Base-by-base conservation (phyloP, 2,888 invertebrate genomes). In the Ennomos fuscantarius region DNA sequence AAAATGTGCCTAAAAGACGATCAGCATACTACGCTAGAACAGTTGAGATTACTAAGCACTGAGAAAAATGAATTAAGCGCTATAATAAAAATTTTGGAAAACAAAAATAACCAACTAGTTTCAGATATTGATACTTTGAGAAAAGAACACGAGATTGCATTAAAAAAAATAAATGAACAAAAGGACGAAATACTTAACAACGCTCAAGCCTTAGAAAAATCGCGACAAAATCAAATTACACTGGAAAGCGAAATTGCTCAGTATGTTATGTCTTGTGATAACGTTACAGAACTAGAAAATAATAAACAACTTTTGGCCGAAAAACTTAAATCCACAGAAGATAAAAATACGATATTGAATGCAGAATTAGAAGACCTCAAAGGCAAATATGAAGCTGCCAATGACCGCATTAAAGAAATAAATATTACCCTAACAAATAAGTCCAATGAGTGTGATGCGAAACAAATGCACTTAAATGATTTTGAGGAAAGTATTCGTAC, bases 401-500 rank as follows among this genome's bases (percentile, higher is more conserved):
- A 65, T 59, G 51, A 60, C 32, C 66, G 69, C 33, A 54, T 66
- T 12, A 48, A 65, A 55, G 66, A 62, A 45, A 12, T 77, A 65
- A 73, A 68, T 39, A 52, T 62, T 41, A 59, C 62, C 35, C n/a
- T 68, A 8, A 45, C 50, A 32, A 62, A 55, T 15, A 62, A 60
- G 62, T 64, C 65, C 35, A 49, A 45, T n/a, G 62, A 71, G 56
- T 64, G 73, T 35, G 63, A 68, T n/a, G 42, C 45, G 39, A 78
- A 80, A 55, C 70, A 82, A 62, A 73, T 77, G 62, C 68, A 78
- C 61, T 66, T 75, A 35, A 56, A 61, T 60, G 65, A 65, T 54
- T 46, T 74, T 15, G 41, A 73, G 51, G 69, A 72, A 32, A 68
- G 68, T 74, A 58, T 71, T 13, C 63, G 81, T 68, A 62, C 54